Percentiles rank a stretch among this genome's conserved stretches.
Evolutionary conservation across 2,888 invertebrate species (phyloP).

Genomic region (Schizaphis graminum): DNA sequence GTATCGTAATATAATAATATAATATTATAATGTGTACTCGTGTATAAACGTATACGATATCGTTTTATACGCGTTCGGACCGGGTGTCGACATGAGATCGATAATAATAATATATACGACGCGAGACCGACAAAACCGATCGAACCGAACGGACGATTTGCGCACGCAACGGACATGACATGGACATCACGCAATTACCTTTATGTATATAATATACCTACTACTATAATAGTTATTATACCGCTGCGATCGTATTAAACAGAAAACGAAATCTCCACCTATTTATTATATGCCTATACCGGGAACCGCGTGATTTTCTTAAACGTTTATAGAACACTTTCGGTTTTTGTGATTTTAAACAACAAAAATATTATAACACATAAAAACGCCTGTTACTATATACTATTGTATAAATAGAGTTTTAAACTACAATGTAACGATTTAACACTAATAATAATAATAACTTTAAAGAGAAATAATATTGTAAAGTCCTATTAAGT

Average conservation of each 20-base stretch:
- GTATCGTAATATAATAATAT: too few species aligned
- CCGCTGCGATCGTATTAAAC: background rate
- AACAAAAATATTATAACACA: background rate
- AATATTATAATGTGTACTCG: background rate
- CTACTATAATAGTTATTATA: background rate
- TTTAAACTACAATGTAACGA: too few species aligned
- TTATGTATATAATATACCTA: background rate
- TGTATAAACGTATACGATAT: background rate
- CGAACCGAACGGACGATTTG: background rate
- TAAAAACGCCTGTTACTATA: background rate
- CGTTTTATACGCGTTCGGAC: background rate
- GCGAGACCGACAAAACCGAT: slow-evolving; percentile 6
- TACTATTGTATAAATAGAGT: too few species aligned
- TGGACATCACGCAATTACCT: background rate
- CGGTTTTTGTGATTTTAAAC: background rate
- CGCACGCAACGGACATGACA: slow-evolving; percentile 1
- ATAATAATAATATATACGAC: slow-evolving; percentile 18
- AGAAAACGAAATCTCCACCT: background rate
- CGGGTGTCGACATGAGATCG: slow-evolving; percentile 14
- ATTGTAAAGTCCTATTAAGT: too few species aligned
- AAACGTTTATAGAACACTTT: background rate
- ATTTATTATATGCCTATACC: background rate
- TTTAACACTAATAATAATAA: too few species aligned
- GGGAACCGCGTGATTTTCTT: background rate
- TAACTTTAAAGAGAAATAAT: too few species aligned